A percentile compares a stretch with the other conserved stretches of the same genome.
These are phyloP conservation scores for Apogon talboti DNA, from an alignment of 2,797 vertebrate species.

Conservation along the genomic window DNA sequence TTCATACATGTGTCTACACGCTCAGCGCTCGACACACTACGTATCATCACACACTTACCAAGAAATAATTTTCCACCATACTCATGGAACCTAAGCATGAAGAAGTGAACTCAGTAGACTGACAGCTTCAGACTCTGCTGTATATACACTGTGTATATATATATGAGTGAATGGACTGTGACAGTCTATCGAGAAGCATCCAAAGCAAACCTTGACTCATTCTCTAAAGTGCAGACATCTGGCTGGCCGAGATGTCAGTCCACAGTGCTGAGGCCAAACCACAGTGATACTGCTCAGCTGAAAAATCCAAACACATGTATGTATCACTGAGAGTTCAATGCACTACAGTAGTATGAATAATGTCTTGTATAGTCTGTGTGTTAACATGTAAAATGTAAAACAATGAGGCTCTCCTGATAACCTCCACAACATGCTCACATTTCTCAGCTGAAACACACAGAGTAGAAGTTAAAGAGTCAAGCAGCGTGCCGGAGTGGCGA, in stretches of 20 bases:
- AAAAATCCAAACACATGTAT: constrained; percentile 63
- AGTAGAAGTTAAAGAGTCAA: neutral
- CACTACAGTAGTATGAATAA: neutral
- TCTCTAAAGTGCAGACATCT: constrained; percentile 29
- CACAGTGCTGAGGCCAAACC: constrained; percentile 15
- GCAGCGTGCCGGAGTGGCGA: neutral
- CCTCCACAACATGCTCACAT: neutral
- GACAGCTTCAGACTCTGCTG: neutral
- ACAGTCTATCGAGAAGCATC: constrained; percentile 4
- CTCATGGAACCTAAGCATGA: neutral
- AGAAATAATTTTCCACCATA: neutral
- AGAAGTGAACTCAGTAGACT: neutral
- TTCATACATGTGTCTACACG: constrained; percentile 27
- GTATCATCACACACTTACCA: constrained; percentile 12
- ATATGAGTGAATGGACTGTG: constrained; percentile 12
- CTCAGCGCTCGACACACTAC: neutral
- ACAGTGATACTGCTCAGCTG: constrained; percentile 23
- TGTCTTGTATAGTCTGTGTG: neutral
- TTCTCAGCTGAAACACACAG: neutral
- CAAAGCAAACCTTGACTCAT: constrained; percentile 14
- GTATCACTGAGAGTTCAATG: constrained; percentile 50
- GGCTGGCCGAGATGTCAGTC: constrained; percentile 23
- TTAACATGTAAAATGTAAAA: neutral
- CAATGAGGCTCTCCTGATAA: neutral
- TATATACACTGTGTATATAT: neutral